phyloP scores from a whole-genome alignment of 2,888 invertebrate species.

The Torymus tubicola region DNA sequence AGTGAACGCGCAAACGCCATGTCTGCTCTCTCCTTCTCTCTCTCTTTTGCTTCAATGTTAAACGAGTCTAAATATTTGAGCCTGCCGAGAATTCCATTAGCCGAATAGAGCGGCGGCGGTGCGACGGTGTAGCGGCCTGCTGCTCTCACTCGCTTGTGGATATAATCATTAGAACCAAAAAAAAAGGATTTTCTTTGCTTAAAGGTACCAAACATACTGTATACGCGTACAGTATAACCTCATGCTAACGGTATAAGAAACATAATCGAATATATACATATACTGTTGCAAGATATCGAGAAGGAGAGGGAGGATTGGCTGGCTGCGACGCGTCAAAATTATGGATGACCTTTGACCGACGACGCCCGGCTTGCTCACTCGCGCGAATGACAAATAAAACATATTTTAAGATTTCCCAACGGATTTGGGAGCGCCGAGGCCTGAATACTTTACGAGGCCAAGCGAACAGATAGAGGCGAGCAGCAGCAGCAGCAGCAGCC shows the following conservation, averaged over 20 bases:
- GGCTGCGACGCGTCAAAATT: conserved; percentile 49
- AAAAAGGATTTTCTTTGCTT: too few species aligned
- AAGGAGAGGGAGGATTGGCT: conserved; percentile 8
- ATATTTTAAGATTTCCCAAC: conserved; percentile 75
- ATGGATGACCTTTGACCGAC: conserved; percentile 68
- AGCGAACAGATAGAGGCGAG: conserved; percentile 66
- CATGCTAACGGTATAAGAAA: too few species aligned
- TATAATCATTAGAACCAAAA: too few species aligned
- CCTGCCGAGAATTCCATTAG: conserved; percentile 16
- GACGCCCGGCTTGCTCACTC: conserved; percentile 60
- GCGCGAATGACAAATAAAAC: conserved; percentile 69
- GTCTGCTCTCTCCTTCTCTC: too few species aligned
- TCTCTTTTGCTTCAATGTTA: conserved; percentile 4
- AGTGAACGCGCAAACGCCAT: too few species aligned
- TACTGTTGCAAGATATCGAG: too few species aligned
- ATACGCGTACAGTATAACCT: too few species aligned
- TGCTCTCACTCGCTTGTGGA: too few species aligned
- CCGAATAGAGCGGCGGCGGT: not conserved
- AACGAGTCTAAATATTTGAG: conserved; percentile 34
- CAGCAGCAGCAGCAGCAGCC: too few species aligned
- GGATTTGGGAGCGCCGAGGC: conserved; percentile 62
- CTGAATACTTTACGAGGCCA: conserved; percentile 68
- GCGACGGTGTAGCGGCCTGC: too few species aligned
- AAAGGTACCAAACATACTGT: too few species aligned
- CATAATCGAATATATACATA: too few species aligned